These are phyloP conservation scores for Galeopterus variegatus DNA, from an alignment of 2,113 vertebrate genomes.

Conservation along the genomic window DNA sequence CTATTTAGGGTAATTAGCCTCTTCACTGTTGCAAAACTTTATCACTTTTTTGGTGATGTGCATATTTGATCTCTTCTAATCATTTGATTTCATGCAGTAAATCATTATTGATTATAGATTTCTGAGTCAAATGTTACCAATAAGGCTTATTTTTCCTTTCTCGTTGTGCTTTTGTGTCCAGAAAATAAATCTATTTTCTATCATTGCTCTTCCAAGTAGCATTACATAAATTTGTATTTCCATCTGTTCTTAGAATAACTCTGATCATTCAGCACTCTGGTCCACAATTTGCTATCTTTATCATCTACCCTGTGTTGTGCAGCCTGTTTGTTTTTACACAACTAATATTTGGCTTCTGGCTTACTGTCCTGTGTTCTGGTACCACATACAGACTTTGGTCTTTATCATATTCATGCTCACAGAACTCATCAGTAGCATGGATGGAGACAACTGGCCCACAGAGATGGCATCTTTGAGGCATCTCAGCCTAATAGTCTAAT, in stretches of 20 bases:
- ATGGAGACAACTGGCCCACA: neutral
- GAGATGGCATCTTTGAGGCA: neutral
- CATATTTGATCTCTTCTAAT: no score
- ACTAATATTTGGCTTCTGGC: neutral
- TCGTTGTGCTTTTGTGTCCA: no score
- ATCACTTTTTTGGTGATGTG: no score
- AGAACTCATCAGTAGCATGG: neutral
- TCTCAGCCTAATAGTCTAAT: neutral
- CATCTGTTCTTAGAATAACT: neutral
- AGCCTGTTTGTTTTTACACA: neutral
- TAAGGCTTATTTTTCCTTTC: no score
- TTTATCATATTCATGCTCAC: neutral
- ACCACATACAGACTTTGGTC: neutral
- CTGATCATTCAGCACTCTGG: neutral
- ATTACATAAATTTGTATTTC: constrained; percentile 25
- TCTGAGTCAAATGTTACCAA: no score
- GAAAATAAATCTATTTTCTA: neutral
- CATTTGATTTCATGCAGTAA: no score
- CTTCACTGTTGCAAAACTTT: no score
- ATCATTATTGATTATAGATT: no score
- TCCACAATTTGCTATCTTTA: neutral
- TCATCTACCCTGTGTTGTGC: neutral
- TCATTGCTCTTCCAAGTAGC: neutral
- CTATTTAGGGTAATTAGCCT: no score
- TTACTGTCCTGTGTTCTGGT: neutral